Conservation (phyloP, 2,797 vertebrate genomes). For the Bradypus variegatus region DNA sequence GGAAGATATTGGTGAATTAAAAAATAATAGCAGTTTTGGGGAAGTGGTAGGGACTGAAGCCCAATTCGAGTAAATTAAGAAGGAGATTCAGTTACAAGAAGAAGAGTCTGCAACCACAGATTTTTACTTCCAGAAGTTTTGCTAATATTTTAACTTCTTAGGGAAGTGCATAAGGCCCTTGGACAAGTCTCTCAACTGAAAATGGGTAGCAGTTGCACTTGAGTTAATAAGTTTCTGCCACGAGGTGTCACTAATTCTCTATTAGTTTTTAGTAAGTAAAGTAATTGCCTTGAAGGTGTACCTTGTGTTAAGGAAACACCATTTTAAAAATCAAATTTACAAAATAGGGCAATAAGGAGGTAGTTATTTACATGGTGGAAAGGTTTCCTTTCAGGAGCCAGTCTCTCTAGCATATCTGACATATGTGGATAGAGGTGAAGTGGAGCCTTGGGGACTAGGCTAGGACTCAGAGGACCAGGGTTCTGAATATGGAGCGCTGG, state of each 20-base stretch:
- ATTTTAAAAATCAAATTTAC: not conserved
- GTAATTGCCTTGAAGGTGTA: not conserved
- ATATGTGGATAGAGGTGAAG: too few relatives aligned
- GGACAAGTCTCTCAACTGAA: not conserved
- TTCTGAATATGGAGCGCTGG: too few relatives aligned
- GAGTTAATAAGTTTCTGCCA: slow-evolving; percentile 30
- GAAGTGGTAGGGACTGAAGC: not conserved
- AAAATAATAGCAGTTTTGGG: not conserved
- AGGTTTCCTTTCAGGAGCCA: not conserved
- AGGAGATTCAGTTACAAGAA: not conserved
- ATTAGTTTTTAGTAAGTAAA: not conserved
- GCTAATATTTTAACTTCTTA: not conserved
- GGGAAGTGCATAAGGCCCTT: not conserved
- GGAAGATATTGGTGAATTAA: not conserved
- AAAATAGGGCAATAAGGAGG: not conserved
- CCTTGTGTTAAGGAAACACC: not conserved
- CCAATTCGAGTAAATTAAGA: not conserved
- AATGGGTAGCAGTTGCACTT: not conserved
- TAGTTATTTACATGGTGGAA: not conserved
- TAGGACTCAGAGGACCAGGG: too few relatives aligned
- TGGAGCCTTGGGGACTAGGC: not conserved
- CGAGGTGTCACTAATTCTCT: slow-evolving; percentile 46
- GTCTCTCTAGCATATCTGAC: not conserved
- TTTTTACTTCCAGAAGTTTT: not conserved
- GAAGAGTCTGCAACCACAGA: not conserved